Conservation (phyloP, 2,888 invertebrate species). For the Limnephilus auricula region DNA sequence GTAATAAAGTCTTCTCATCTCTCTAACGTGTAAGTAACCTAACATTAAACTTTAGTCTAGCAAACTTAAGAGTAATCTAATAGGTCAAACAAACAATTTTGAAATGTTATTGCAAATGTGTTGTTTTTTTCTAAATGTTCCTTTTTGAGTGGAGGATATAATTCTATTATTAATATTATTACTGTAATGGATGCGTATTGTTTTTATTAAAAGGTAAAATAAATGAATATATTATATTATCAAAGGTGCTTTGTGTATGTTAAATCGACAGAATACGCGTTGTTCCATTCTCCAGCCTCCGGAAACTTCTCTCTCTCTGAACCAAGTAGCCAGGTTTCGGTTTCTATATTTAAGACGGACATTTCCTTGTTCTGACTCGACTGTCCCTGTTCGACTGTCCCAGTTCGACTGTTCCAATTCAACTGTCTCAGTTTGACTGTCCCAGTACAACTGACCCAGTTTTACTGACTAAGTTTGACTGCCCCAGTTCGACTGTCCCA, state of each 20-base stretch:
- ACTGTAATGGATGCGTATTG: not conserved
- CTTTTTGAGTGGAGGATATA: slow-evolving; percentile 13
- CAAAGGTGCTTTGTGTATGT: slow-evolving; percentile 46
- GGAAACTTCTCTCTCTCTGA: not conserved
- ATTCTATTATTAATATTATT: not conserved
- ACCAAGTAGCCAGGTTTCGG: not conserved
- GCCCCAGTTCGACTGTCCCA: too few species aligned
- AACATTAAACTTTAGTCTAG: slow-evolving; percentile 46
- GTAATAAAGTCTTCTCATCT: slow-evolving; percentile 62
- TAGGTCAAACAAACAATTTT: slow-evolving; percentile 49
- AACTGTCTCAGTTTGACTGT: too few species aligned
- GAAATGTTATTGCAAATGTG: slow-evolving; percentile 47
- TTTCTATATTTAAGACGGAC: not conserved
- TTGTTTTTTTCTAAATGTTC: slow-evolving; percentile 46
- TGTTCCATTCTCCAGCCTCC: slow-evolving; percentile 21
- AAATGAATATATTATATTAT: slow-evolving; percentile 27
- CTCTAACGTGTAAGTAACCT: slow-evolving; percentile 57
- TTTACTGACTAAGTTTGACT: too few species aligned
- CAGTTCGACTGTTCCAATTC: too few species aligned
- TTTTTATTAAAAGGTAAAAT: slow-evolving; percentile 2
- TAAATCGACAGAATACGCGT: slow-evolving; percentile 34
- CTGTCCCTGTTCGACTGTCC: not conserved
- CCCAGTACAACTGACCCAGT: too few species aligned
- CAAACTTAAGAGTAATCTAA: slow-evolving; percentile 35
- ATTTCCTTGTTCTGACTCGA: not conserved